A percentile compares a stretch with the other conserved stretches of the same genome.
phyloP scores from a whole-genome alignment of 2,797 vertebrate species.

The Octomys mimax region DNA sequence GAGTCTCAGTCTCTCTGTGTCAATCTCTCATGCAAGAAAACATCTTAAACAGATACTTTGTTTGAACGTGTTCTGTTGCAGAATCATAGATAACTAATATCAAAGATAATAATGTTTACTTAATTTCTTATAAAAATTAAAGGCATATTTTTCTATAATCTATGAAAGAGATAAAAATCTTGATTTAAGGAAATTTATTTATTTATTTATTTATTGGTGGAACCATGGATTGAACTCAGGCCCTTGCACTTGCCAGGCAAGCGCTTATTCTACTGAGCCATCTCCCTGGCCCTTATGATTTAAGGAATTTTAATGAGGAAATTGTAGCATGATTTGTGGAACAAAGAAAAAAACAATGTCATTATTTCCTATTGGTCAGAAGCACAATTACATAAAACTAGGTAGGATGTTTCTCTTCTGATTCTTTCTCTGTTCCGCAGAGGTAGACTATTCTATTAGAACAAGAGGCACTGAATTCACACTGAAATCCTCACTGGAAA shows the following conservation, averaged over 20 bases:
- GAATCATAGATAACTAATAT: background rate
- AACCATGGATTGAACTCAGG: too few relatives aligned
- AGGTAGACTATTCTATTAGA: background rate
- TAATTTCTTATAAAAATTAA: conserved; percentile 49
- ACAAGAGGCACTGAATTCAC: background rate
- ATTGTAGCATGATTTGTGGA: background rate
- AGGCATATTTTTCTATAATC: background rate
- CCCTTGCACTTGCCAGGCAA: too few relatives aligned
- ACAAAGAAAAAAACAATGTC: background rate
- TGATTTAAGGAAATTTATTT: background rate
- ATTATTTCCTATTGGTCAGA: background rate
- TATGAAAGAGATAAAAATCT: background rate
- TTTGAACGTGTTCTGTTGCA: background rate
- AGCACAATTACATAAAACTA: background rate
- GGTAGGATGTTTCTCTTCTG: background rate
- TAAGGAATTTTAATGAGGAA: conserved; percentile 36
- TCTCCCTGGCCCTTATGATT: background rate
- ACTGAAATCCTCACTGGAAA: background rate
- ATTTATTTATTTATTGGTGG: too few relatives aligned
- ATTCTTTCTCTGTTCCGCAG: background rate
- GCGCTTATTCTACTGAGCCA: too few relatives aligned
- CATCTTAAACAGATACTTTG: background rate
- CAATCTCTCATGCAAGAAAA: background rate
- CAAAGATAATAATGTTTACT: background rate
- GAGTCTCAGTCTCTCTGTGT: background rate